A percentile compares a stretch with the other conserved stretches of the same genome.
These are phyloP conservation scores for Rhopilema esculentum DNA, from an alignment of 30 jellyfish, hydroid and myxozoan species.

Conservation along the genomic window DNA sequence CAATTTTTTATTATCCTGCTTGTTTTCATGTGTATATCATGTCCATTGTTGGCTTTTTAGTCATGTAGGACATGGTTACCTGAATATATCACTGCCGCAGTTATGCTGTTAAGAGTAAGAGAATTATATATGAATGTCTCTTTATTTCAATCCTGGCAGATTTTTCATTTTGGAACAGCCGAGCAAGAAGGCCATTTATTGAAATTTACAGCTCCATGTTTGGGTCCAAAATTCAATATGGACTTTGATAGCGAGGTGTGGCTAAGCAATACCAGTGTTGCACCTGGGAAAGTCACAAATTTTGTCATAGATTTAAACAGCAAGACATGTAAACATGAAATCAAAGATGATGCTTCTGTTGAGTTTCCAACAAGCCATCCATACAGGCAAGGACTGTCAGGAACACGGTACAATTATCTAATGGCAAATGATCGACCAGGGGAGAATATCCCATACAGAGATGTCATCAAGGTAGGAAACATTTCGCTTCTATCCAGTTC, in stretches of 20 bases:
- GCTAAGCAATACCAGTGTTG: conserved; percentile 82
- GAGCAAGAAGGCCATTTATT: conserved; percentile 68
- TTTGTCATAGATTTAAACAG: conserved; percentile 61
- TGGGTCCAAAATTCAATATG: conserved; percentile 89
- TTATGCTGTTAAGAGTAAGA: no score
- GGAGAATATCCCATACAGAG: conserved; percentile 83
- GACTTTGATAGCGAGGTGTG: conserved; percentile 70
- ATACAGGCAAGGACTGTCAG: conserved; percentile 83
- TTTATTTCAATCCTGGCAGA: conserved; percentile 8
- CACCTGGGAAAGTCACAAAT: conserved; percentile 83
- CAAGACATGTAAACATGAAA: conserved; percentile 47
- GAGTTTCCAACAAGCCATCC: conserved; percentile 97
- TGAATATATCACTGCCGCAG: no score
- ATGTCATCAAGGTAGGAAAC: conserved; percentile 84
- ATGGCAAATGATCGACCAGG: conserved; percentile 91
- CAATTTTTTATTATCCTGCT: no score
- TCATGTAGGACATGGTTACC: no score
- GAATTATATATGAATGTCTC: no score
- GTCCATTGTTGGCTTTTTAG: no score
- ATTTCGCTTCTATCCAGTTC: neutral
- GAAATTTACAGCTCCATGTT: conserved; percentile 76
- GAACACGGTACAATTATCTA: conserved; percentile 77
- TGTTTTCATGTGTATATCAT: conserved; percentile 88
- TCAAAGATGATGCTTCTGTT: conserved; percentile 72
- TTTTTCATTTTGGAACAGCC: conserved; percentile 74